Conservation (phyloP, 2,113 vertebrate species). For the Laterallus jamaicensis region DNA sequence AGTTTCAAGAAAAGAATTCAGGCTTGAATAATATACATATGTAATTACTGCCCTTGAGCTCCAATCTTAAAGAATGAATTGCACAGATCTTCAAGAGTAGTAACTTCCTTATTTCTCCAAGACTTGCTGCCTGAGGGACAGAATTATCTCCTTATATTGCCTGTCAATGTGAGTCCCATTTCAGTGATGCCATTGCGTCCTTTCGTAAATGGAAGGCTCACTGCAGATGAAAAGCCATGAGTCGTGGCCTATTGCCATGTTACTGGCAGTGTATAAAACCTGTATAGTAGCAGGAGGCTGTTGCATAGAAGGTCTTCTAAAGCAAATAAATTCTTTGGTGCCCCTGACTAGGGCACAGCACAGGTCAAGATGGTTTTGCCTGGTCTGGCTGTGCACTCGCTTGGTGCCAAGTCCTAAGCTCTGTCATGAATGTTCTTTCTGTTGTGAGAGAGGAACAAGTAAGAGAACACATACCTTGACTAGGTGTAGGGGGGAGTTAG, state of each 20-base stretch:
- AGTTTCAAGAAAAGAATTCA: background rate
- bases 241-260: background rate
- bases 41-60: constrained; percentile 33
- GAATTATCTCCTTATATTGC: background rate
- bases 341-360: background rate
- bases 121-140: background rate
- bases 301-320: background rate
- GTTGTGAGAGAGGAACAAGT: background rate
- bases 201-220: background rate
- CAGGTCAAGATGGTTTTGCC: background rate
- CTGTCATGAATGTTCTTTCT: background rate
- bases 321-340: background rate
- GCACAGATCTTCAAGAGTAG: background rate
- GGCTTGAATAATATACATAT: constrained; percentile 11
- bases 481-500: background rate
- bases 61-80: background rate
- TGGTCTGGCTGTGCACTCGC: background rate
- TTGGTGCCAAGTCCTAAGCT: background rate
- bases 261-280: background rate
- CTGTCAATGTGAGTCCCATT: background rate
- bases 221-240: background rate
- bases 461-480: background rate
- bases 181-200: background rate
- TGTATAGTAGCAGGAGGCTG: background rate
- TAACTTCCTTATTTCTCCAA: background rate